Conservation (phyloP, 2,797 vertebrate species). For the Rallus crepitans region DNA sequence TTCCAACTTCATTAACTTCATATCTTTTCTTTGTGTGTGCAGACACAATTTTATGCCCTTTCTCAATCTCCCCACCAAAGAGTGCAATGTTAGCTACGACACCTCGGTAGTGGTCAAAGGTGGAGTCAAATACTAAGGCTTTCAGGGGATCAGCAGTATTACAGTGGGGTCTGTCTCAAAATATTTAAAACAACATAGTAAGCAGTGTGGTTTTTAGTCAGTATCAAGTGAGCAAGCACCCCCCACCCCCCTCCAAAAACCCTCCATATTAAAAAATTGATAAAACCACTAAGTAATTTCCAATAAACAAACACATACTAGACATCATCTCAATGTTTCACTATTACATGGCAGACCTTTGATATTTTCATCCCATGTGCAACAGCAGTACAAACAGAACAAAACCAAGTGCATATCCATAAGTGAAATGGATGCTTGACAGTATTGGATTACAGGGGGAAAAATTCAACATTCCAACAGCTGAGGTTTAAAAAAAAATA, state of each 20-base stretch:
- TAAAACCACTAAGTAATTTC: background rate
- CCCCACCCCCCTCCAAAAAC: background rate
- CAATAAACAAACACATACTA: background rate
- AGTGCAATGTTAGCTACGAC: conserved; percentile 91
- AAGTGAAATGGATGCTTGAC: background rate
- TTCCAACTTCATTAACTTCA: conserved; percentile 92
- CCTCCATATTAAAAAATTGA: background rate
- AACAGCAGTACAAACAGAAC: background rate
- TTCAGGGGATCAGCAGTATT: conserved; percentile 83
- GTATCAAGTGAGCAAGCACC: background rate
- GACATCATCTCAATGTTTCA: background rate
- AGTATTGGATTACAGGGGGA: rapidly evolving
- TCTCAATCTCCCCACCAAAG: conserved; percentile 88
- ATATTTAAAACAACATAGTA: background rate
- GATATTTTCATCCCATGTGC: background rate
- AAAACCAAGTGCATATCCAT: background rate
- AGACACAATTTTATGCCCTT: conserved; percentile 89
- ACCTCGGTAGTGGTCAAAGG: conserved; percentile 94
- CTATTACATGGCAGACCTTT: background rate
- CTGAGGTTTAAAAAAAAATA: background rate
- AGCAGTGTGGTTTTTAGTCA: background rate
- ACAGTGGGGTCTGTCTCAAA: conserved; percentile 82
- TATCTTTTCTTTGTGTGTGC: conserved; percentile 89
- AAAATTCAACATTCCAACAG: background rate
- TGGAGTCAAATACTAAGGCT: conserved; percentile 96